Conservation (phyloP, 2,888 invertebrate species). For the Aphrophora alni region DNA sequence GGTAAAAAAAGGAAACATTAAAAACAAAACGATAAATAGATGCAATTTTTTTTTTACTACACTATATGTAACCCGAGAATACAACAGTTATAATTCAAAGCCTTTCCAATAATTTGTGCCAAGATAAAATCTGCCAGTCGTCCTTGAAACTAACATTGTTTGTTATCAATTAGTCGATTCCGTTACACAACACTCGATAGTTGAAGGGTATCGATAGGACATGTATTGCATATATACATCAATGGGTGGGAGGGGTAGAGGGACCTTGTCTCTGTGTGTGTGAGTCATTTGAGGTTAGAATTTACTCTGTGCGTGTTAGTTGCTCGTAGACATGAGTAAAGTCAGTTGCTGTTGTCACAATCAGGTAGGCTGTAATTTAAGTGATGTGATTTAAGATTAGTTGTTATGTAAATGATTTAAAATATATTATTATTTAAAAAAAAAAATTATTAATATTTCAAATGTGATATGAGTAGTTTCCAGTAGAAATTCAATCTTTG, state of each 20-base stretch:
- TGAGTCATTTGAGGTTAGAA: background rate
- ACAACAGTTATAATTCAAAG: background rate
- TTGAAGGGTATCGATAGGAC: background rate
- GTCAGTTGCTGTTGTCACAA: background rate
- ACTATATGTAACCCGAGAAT: too few species aligned
- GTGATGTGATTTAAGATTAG: too few species aligned
- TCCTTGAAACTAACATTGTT: background rate
- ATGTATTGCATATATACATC: background rate
- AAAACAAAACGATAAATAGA: too few species aligned
- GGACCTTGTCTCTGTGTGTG: background rate
- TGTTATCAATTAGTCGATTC: background rate
- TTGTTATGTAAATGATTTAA: too few species aligned
- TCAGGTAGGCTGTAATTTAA: background rate
- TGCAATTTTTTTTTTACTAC: too few species aligned
- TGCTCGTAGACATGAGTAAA: background rate
- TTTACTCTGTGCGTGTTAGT: background rate
- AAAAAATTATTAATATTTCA: too few species aligned
- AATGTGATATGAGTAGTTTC: too few species aligned
- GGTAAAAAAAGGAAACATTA: too few species aligned
- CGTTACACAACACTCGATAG: background rate
- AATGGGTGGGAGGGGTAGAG: background rate
- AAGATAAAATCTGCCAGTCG: background rate
- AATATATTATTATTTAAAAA: too few species aligned
- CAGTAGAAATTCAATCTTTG: too few species aligned
- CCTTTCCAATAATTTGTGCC: background rate